Evolutionary conservation across 92 coral and sea anemone species (phyloP), one percentile per base, ranked within the genome.

Genomic region (Plumapathes pennacea): DNA sequence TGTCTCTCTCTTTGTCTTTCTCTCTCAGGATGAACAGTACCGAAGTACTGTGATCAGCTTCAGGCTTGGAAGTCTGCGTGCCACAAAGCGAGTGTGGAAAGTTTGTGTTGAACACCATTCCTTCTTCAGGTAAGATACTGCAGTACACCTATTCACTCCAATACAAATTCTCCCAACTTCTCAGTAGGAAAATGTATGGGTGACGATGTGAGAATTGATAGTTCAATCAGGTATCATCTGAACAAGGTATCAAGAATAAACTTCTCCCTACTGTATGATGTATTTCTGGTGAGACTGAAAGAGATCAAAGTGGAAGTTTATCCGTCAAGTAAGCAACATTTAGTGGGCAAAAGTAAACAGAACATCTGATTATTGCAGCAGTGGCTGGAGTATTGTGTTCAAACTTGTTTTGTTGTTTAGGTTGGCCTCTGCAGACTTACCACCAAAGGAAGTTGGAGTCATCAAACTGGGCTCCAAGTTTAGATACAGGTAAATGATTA

Each of bases 101-200:
- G 90, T 84, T 38, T 90, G 99, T 26, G 99, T 94, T 19, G 99
- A 94, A 38, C 83, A 94, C 59, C 99, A 94, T 40, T 80, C 99
- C 11, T 94, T 94, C 60, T 94, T 94, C 78, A 81, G 95, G 95
- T 85, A 53, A 31, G 43, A 0, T 14, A 20, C 32, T 10, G n/a
- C 2, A 9, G 7, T 15, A 23, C 27, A 60, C 22, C 11, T 21
- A n/a, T n/a, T n/a, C n/a, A n/a, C n/a, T n/a, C n/a, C n/a, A n/a
- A n/a, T n/a, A n/a, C n/a, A n/a, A n/a, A n/a, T n/a, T n/a, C n/a
- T n/a, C n/a, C n/a, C n/a, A n/a, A n/a, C n/a, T n/a, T n/a, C n/a
- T n/a, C n/a, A n/a, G n/a, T n/a, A n/a, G n/a, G n/a, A n/a, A n/a
- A n/a, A n/a, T n/a, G n/a, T n/a, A n/a, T n/a, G n/a, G n/a, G n/a